Conservation (phyloP, 2,797 vertebrate species). For the Schizopygopsis pylzovi region DNA sequence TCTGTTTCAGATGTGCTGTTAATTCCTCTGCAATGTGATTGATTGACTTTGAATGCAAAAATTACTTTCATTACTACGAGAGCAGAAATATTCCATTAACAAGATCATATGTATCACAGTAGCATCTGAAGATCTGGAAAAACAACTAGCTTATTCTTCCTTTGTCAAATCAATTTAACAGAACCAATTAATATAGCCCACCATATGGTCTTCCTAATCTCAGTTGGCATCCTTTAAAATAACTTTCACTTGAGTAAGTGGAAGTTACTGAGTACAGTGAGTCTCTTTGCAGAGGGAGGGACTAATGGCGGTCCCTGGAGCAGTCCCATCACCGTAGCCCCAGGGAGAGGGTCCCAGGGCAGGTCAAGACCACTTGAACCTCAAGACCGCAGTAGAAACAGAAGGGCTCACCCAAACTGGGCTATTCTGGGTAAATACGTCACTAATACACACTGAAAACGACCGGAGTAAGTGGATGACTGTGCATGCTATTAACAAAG, state of each 20-base stretch:
- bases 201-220: not conserved
- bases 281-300: constrained; percentile 80
- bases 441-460: constrained; percentile 34
- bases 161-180: constrained; percentile 7
- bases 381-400: constrained; percentile 81
- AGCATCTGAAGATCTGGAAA: constrained; percentile 12
- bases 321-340: constrained; percentile 66
- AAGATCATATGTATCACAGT: not conserved
- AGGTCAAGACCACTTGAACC: constrained; percentile 61
- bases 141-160: not conserved
- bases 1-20: constrained; percentile 11
- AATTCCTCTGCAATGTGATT: constrained; percentile 17
- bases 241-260: constrained; percentile 7
- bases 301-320: constrained; percentile 68
- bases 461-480: constrained; percentile 30
- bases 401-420: constrained; percentile 81
- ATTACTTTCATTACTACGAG: not conserved
- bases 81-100: not conserved
- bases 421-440: constrained; percentile 78
- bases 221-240: constrained; percentile 11
- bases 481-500: constrained; percentile 34
- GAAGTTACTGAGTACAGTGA: constrained; percentile 70
- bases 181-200: not conserved
- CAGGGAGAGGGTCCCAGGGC: constrained; percentile 65
- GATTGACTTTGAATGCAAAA: not conserved